Evolutionary conservation across 2,888 invertebrate species (phyloP).

Genomic region (Amblyjoppa proteus): DNA sequence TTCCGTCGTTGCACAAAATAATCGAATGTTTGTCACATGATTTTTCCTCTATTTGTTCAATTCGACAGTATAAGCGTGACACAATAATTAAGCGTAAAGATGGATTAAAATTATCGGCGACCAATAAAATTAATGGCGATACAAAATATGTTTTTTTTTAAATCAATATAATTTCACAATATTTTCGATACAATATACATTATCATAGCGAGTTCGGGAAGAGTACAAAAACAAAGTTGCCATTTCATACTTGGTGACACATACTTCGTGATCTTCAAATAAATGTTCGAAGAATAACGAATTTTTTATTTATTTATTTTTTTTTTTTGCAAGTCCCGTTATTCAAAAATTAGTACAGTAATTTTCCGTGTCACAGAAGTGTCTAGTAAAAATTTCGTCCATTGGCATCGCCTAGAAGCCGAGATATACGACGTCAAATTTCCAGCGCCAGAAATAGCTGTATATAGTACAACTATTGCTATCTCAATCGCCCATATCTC

Average conservation of each 20-base stretch:
- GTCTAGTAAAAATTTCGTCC: background rate
- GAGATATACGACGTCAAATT: background rate
- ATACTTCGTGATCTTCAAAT: too few relatives aligned
- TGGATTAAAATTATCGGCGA: too few relatives aligned
- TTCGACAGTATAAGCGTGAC: background rate
- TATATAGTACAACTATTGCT: background rate
- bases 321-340: background rate
- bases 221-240: too few relatives aligned
- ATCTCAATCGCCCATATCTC: background rate
- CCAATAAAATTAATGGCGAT: too few relatives aligned
- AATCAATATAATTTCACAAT: background rate
- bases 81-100: background rate
- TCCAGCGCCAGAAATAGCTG: background rate
- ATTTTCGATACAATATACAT: background rate
- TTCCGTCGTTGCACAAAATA: background rate
- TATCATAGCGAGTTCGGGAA: too few relatives aligned
- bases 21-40: background rate
- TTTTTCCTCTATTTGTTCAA: background rate
- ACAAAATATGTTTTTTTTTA: too few relatives aligned
- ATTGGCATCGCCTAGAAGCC: background rate
- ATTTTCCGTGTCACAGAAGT: background rate
- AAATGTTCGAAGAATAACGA: background rate
- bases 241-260: too few relatives aligned
- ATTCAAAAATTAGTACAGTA: background rate
- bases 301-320: background rate